phyloP scores from a whole-genome alignment of 2,888 invertebrate species.

The Lamellibrachia satsuma region DNA sequence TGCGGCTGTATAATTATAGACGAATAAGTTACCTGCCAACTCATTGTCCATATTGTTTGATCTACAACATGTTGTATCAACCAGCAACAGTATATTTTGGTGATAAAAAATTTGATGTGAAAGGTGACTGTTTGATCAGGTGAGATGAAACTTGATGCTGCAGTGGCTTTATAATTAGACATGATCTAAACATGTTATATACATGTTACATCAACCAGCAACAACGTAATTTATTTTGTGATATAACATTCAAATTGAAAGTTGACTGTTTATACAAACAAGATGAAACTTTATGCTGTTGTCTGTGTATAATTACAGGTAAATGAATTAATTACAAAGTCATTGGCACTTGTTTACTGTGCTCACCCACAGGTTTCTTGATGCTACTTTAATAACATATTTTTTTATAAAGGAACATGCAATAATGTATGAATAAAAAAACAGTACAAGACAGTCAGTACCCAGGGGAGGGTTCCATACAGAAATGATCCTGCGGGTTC shows the following conservation, averaged over 20 bases:
- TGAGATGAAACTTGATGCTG: too few species aligned
- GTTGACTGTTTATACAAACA: too few species aligned
- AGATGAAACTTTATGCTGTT: too few species aligned
- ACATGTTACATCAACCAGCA: not conserved
- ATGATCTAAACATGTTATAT: too few species aligned
- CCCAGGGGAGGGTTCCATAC: too few species aligned
- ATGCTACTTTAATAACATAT: not conserved
- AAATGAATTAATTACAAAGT: not conserved
- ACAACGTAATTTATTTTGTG: not conserved
- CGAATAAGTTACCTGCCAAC: not conserved
- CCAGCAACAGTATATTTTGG: not conserved
- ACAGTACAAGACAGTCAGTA: too few species aligned
- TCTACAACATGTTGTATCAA: not conserved
- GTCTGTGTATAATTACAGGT: not conserved
- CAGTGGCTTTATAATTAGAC: not conserved
- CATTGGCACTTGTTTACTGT: not conserved
- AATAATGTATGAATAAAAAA: too few species aligned
- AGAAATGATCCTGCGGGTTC: too few species aligned
- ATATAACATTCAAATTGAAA: too few species aligned
- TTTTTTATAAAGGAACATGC: not conserved
- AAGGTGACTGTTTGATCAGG: too few species aligned
- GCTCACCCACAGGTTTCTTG: not conserved
- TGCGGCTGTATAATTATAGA: not conserved
- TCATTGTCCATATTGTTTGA: too few species aligned
- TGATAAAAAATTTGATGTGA: not conserved